Base-by-base conservation (phyloP, 1,140 invertebrate species). In the Neelides sp. region DNA sequence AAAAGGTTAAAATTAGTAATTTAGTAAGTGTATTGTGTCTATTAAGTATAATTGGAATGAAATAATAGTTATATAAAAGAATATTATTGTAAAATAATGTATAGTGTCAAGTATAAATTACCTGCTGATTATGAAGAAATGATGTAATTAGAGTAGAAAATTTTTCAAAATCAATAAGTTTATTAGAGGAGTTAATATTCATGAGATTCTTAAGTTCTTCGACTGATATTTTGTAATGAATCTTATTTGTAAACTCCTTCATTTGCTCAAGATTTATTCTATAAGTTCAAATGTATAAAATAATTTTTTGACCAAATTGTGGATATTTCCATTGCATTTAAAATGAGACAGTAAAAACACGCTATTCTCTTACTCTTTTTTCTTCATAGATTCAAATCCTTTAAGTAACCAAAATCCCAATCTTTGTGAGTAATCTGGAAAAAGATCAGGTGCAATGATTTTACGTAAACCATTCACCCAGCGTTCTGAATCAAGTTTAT, bases 351-450 rank as follows among this genome's bases (percentile, higher is more conserved):
- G n/a, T n/a, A n/a, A n/a, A n/a, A n/a, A 37, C 17, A 46, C 43
- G 2, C 32, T 35, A 48, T 55, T 24, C 10, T 15, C 66, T 77
- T 68, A 85, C 83, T 75, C 82, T 77, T 82, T 63, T 64, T 78
- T 88, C 68, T 89, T 85, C 76, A 95, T 87, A 3, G 74, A 69
- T 70, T 94, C 93, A 73, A 94, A 95, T 67, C 95, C 89, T 66
- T 87, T 89, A 39, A 88, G 70, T 2, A 97, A 68, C 88, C 89
- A 94, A 61, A 85, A 75, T 70, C 94, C 86, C 12, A 94, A 79
- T 71, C 88, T 82, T 28, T 91, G 68, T 19, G 85, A 83, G 73
- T 93, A 91, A n/a, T 85, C 76, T 12, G 83, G 75, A 57, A 69
- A 76, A 23, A 80, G 70, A 3, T 85, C 88, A 63, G 94, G 87